Base-by-base conservation (phyloP, 2,797 vertebrate species). In the Melanotaenia parkinsoni region DNA sequence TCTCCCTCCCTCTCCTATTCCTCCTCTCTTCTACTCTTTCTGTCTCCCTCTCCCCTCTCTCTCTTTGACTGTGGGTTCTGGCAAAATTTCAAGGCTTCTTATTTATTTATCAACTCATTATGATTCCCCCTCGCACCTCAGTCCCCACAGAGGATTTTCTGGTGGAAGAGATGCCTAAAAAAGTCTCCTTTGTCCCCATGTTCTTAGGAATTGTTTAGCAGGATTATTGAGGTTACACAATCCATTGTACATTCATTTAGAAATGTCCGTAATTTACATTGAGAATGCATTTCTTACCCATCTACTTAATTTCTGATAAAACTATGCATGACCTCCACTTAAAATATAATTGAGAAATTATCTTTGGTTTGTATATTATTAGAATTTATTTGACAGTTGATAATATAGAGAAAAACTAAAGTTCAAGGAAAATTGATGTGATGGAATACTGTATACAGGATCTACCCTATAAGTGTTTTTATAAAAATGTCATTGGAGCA, bases 101-200 rank as follows among this genome's bases (percentile, higher is more conserved):
- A 89, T 91, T 92, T 93, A 93, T 94, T 93, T 87, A 92, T 90
- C 85, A 81, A 77, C 71, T 88, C 79, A 90, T 93, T 89, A 89
- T 58, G 78, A 90, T 90, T 91, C 85, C 80, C 81, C 24, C 75
- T 83, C 26, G 51, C 72, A 73, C 84, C 77, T 80, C 77, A 76
- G 80, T 83, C 74, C 56, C 83, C 64, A 13, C 61, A 66, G 78
- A 85, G 83, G 81, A 68, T 77, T 80, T 84, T 85, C 67, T 50
- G 2, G 63, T 61, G 58, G 61, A 79, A 80, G 68, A 89, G 82
- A 89, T 81, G 84, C 81, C 81, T 80, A 76, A 91, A 80, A 59
- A 81, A 86, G 71, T 79, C 79, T 89, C 65, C 82, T 89, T 91
- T 88, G 84, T 91, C 85, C 74, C 81, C 70, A 79, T 75, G 66